These are phyloP conservation scores for Enteromius treurensis DNA, from an alignment of 2,797 vertebrate species.

Conservation along the genomic window DNA sequence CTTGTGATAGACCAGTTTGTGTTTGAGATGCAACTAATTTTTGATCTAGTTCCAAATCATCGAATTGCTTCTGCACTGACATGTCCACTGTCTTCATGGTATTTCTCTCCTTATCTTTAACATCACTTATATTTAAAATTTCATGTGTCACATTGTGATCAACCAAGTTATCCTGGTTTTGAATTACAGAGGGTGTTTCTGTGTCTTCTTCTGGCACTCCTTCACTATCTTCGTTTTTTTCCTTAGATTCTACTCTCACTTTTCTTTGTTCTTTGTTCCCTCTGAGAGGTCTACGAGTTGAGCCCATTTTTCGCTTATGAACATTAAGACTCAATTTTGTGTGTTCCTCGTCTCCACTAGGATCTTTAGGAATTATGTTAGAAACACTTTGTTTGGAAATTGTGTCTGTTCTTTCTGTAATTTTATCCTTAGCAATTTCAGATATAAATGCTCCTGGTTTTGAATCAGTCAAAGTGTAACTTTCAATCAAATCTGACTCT, in stretches of 20 bases:
- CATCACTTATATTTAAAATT: not conserved
- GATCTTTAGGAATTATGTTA: not conserved
- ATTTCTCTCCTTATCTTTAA: not conserved
- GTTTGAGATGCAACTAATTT: slow-evolving; percentile 15
- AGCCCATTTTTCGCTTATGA: slow-evolving; percentile 26
- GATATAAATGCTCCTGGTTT: not conserved
- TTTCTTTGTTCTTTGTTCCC: slow-evolving; percentile 19
- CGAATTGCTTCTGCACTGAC: not conserved
- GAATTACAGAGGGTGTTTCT: not conserved
- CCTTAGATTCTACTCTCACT: slow-evolving; percentile 9
- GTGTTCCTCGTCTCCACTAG: not conserved
- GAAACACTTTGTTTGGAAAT: not conserved
- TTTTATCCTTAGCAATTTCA: not conserved
- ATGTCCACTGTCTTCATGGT: not conserved
- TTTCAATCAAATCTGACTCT: not conserved
- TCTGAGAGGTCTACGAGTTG: slow-evolving; percentile 31
- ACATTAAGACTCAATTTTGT: not conserved
- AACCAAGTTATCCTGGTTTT: slow-evolving; percentile 6
- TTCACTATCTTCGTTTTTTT: not conserved
- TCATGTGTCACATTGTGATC: not conserved
- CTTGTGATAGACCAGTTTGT: not conserved
- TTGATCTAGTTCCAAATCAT: not conserved
- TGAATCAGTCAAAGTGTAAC: not conserved
- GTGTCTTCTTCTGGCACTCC: not conserved
- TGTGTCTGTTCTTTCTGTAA: not conserved